Percentiles rank a stretch among this genome's conserved stretches.
Evolutionary conservation across 2,797 vertebrate genomes (phyloP).

Genomic region (Anabas testudineus): DNA sequence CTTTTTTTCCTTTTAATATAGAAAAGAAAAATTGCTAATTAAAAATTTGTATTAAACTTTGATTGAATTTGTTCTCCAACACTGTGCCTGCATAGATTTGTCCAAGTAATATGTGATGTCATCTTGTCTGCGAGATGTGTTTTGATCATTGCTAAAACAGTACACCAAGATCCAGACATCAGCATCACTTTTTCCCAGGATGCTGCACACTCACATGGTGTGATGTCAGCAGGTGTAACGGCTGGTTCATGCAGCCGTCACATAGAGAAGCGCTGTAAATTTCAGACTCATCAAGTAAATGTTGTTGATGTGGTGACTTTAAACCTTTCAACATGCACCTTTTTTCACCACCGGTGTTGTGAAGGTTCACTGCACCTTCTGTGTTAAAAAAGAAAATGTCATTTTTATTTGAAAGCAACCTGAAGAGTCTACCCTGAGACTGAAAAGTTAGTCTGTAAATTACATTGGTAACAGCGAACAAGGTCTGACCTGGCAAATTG

Average conservation of each 20-base stretch:
- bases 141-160: conserved; percentile 2
- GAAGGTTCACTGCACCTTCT: conserved; percentile 6
- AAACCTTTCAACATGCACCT: conserved; percentile 13
- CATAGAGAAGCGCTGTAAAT: conserved; percentile 3
- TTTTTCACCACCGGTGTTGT: conserved; percentile 2
- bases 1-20: not conserved
- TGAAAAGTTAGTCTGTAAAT: conserved; percentile 37
- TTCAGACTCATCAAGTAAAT: not conserved
- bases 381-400: conserved; percentile 37
- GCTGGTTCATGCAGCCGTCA: not conserved
- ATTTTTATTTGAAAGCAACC: conserved; percentile 30
- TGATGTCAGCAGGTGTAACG: not conserved
- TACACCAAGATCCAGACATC: not conserved
- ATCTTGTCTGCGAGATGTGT: conserved; percentile 13
- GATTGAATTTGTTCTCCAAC: not conserved
- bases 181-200: not conserved
- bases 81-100: no score
- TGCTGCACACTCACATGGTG: not conserved
- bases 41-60: no score
- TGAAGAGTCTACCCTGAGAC: conserved; percentile 25
- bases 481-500: conserved; percentile 20
- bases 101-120: not conserved
- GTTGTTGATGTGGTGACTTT: conserved; percentile 1
- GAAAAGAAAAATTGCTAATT: not conserved
- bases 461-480: conserved; percentile 22